Conservation (phyloP, 2,113 vertebrate species). For the Motacilla alba region DNA sequence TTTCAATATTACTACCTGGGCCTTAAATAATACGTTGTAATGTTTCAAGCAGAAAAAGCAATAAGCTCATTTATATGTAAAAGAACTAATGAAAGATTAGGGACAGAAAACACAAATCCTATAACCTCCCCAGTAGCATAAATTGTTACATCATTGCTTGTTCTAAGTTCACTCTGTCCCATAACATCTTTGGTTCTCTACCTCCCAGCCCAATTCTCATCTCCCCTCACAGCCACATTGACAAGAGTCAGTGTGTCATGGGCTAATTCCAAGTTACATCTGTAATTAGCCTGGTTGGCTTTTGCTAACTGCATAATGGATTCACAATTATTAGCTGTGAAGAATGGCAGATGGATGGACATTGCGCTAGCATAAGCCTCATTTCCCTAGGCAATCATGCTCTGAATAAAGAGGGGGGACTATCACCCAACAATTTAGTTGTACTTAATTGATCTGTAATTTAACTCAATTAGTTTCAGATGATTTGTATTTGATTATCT, state of each 20-base stretch:
- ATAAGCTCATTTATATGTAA: background rate
- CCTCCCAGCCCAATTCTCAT: background rate
- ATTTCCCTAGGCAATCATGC: slow-evolving; percentile 13
- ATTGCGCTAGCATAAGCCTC: background rate
- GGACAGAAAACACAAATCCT: background rate
- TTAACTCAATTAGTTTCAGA: slow-evolving; percentile 45
- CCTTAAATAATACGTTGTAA: background rate
- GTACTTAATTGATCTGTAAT: slow-evolving; percentile 35
- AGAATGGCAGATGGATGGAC: slow-evolving; percentile 49
- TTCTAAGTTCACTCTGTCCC: background rate
- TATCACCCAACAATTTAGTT: background rate
- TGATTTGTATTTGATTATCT: slow-evolving; percentile 22
- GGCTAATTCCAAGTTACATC: slow-evolving; percentile 19
- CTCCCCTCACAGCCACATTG: background rate
- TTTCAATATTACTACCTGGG: background rate
- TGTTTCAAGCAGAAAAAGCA: background rate
- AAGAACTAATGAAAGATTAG: background rate
- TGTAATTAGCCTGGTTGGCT: slow-evolving; percentile 31
- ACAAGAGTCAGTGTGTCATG: background rate
- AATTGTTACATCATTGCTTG: background rate
- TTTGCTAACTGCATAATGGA: slow-evolving; percentile 7
- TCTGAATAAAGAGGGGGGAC: background rate
- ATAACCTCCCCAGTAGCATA: background rate
- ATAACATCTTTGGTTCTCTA: background rate
- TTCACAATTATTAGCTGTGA: slow-evolving; percentile 43